A percentile compares a stretch with the other conserved stretches of the same genome.
phyloP scores from a whole-genome alignment of 2,888 invertebrate species.

The Pyrrhia umbra region DNA sequence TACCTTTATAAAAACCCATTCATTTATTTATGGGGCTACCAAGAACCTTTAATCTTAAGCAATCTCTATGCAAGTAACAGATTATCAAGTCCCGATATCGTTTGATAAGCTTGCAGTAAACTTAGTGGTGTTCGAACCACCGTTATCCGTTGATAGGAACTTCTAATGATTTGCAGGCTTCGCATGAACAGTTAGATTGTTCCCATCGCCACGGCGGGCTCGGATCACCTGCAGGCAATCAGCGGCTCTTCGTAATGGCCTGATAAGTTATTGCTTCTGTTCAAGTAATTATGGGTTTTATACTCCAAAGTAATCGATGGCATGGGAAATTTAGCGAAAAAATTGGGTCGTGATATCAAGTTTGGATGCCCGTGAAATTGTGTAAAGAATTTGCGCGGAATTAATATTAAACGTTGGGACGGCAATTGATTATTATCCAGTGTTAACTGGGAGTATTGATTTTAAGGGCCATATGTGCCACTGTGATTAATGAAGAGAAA shows the following conservation, averaged over 20 bases:
- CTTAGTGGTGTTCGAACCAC: constrained; percentile 74
- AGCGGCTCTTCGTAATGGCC: constrained; percentile 54
- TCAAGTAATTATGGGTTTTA: constrained; percentile 57
- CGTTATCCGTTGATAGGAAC: constrained; percentile 83
- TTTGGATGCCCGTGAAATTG: constrained; percentile 53
- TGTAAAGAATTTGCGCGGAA: constrained; percentile 43
- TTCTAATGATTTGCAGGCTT: constrained; percentile 78
- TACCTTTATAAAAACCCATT: constrained; percentile 22
- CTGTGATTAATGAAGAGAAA: too few relatives aligned
- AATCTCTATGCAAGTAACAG: constrained; percentile 50
- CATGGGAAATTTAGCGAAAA: constrained; percentile 34
- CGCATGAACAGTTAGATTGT: constrained; percentile 82
- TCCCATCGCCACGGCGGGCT: constrained; percentile 64
- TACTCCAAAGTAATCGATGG: constrained; percentile 48
- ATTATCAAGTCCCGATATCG: constrained; percentile 64
- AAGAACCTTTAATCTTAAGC: constrained; percentile 48
- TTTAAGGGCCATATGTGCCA: too few relatives aligned
- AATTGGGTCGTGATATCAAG: constrained; percentile 46
- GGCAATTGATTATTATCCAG: constrained; percentile 5
- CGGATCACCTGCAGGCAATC: constrained; percentile 61
- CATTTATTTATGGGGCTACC: constrained; percentile 25
- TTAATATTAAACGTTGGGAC: constrained; percentile 16
- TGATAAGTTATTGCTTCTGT: constrained; percentile 62
- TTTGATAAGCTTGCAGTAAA: constrained; percentile 71
- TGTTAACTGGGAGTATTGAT: background rate